A percentile compares a stretch with the other conserved stretches of the same genome.
Evolutionary conservation across 2,888 invertebrate genomes (phyloP).

Genomic region (Trilocha varians): DNA sequence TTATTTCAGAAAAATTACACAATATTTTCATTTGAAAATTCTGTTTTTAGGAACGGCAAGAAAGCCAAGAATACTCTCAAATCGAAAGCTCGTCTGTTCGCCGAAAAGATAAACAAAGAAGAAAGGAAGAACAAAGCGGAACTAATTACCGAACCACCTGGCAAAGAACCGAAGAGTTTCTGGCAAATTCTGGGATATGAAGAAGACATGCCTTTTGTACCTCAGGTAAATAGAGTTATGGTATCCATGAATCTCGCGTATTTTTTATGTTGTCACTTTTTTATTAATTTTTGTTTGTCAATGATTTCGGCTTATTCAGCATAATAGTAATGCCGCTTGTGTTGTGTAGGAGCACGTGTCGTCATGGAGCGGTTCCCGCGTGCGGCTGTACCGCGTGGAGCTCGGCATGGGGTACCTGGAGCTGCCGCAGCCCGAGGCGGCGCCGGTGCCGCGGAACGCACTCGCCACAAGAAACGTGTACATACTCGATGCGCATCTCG

Average conservation of each 20-base stretch:
- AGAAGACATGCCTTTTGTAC: conserved; percentile 60
- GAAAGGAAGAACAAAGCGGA: conserved; percentile 97
- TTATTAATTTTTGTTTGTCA: too few species aligned
- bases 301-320: too few species aligned
- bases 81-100: conserved; percentile 90
- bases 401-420: conserved; percentile 99
- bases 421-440: conserved; percentile 90
- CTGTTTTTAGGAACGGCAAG: conserved; percentile 75
- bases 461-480: conserved; percentile 95
- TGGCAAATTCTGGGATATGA: conserved; percentile 81
- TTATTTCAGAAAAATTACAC: too few species aligned
- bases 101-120: conserved; percentile 98
- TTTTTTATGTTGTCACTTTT: too few species aligned
- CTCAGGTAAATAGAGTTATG: too few species aligned
- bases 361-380: conserved; percentile 73
- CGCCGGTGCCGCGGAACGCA: conserved; percentile 81
- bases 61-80: conserved; percentile 90
- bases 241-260: too few species aligned
- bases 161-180: conserved; percentile 88
- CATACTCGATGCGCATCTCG: conserved; percentile 93
- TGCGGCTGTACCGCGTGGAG: conserved; percentile 93
- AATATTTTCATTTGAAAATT: too few species aligned
- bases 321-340: neutral
- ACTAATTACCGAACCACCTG: conserved; percentile 86
- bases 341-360: conserved; percentile 81